Conservation (phyloP, 2,113 vertebrate genomes). For the Poicephalus meyeri region DNA sequence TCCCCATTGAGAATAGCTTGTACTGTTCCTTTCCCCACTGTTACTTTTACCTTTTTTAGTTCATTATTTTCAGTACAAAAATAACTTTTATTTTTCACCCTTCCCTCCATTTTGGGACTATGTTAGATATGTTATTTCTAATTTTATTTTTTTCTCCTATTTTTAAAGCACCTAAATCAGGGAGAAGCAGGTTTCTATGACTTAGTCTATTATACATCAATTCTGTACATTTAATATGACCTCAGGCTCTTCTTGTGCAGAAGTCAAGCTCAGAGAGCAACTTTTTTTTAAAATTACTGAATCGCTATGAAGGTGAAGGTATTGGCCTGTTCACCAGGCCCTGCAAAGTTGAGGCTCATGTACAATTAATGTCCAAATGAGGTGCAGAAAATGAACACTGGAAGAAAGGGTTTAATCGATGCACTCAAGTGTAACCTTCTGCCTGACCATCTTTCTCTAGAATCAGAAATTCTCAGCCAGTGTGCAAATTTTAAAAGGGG, state of each 20-base stretch:
- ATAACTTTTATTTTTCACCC: background rate
- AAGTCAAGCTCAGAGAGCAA: background rate
- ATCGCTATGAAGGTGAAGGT: fast-evolving
- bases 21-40: background rate
- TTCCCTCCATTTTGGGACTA: background rate
- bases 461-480: background rate
- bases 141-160: background rate
- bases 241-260: background rate
- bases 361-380: background rate
- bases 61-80: background rate
- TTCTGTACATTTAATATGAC: background rate
- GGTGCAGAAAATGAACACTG: background rate
- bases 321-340: background rate
- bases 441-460: background rate
- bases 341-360: background rate
- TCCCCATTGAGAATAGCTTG: background rate
- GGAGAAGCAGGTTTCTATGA: background rate
- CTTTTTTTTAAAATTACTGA: background rate
- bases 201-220: background rate
- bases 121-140: background rate
- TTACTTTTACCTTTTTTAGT: background rate
- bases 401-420: background rate
- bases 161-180: background rate
- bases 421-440: background rate
- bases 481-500: background rate